Evolutionary conservation across 2,113 vertebrate genomes (phyloP).

Genomic region (Triplophysa siluroides): DNA sequence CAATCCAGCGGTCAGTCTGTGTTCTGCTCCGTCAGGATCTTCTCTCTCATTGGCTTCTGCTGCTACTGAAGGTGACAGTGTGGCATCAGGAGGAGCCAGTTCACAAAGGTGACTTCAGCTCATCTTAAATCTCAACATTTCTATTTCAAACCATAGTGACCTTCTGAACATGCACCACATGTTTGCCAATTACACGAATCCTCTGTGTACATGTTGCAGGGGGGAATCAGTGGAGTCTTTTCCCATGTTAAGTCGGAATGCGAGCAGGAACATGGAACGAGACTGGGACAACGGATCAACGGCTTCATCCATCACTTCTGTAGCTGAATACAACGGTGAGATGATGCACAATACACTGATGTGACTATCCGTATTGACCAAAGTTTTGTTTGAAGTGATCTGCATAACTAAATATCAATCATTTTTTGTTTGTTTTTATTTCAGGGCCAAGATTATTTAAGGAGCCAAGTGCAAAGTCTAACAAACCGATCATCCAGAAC

Average conservation of each 20-base stretch:
- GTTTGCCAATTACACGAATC: neutral
- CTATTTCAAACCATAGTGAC: no score
- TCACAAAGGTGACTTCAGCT: slow-evolving; percentile 79
- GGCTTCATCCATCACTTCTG: slow-evolving; percentile 89
- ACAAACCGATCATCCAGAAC: slow-evolving; percentile 94
- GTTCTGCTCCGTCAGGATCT: slow-evolving; percentile 88
- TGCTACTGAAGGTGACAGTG: slow-evolving; percentile 86
- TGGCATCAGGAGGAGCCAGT: slow-evolving; percentile 81
- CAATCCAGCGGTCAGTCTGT: slow-evolving; percentile 83
- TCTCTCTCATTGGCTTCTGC: slow-evolving; percentile 90
- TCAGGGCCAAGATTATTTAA: slow-evolving; percentile 93
- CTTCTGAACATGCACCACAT: no score
- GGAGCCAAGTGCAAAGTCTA: slow-evolving; percentile 95
- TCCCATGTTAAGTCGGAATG: slow-evolving; percentile 84
- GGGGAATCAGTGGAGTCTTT: slow-evolving; percentile 89
- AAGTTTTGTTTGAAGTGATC: neutral
- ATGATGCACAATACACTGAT: neutral
- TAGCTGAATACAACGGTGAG: slow-evolving; percentile 92
- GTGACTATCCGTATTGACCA: neutral
- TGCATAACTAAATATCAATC: neutral
- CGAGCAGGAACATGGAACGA: slow-evolving; percentile 89
- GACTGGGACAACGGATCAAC: slow-evolving; percentile 96
- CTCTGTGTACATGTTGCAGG: slow-evolving; percentile 65
- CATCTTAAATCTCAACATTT: no score
- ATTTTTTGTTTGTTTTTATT: neutral